These are phyloP conservation scores for Crotalus tigris DNA, from an alignment of 2,113 vertebrate species.

Conservation along the genomic window DNA sequence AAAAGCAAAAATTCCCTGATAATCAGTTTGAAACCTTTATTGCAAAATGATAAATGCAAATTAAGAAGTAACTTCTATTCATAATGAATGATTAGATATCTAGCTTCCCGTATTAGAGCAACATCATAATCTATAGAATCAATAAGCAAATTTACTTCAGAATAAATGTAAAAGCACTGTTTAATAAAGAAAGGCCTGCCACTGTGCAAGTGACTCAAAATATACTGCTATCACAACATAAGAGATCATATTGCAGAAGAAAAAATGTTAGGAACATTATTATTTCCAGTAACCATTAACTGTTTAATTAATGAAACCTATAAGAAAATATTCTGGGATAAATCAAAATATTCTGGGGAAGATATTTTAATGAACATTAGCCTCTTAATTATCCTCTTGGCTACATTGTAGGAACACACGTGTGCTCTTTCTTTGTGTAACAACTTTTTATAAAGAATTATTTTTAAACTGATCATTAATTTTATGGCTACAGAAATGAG, in stretches of 20 bases:
- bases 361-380: constrained; percentile 74
- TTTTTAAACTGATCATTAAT: constrained; percentile 86
- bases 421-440: constrained; percentile 72
- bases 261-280: constrained; percentile 47
- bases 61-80: constrained; percentile 32
- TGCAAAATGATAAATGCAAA: background rate
- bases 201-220: constrained; percentile 19
- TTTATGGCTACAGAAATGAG: constrained; percentile 81
- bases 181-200: constrained; percentile 48
- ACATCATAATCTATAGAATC: constrained; percentile 34
- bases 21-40: constrained; percentile 14
- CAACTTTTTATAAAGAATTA: constrained; percentile 82
- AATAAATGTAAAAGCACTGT: constrained; percentile 51
- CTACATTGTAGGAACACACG: constrained; percentile 75
- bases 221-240: constrained; percentile 52
- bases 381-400: constrained; percentile 73
- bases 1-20: background rate
- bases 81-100: constrained; percentile 28
- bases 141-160: constrained; percentile 44
- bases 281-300: constrained; percentile 60
- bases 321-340: constrained; percentile 63
- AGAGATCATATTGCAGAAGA: constrained; percentile 54
- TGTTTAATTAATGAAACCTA: constrained; percentile 68
- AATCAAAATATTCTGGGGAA: constrained; percentile 69
- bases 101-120: constrained; percentile 22